Evolutionary conservation across 1,140 invertebrate species (phyloP).

Genomic region (Drosophila albomicans): DNA sequence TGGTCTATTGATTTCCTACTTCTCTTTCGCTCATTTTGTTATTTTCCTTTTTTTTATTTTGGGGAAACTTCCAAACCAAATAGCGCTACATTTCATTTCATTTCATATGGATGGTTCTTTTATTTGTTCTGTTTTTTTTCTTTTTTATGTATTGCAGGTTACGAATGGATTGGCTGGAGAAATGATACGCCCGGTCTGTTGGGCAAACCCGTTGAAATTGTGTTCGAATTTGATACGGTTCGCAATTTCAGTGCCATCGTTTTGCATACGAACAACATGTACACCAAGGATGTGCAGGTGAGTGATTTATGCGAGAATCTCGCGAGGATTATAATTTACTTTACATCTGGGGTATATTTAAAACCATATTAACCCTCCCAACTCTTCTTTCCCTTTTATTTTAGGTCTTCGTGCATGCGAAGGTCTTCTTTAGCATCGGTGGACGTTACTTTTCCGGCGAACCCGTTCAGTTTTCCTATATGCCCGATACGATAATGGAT

Average conservation of each 20-base stretch:
- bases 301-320: slow-evolving; percentile 39
- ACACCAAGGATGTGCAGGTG: slow-evolving; percentile 89
- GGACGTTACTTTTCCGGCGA: slow-evolving; percentile 89
- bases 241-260: slow-evolving; percentile 92
- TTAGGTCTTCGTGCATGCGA: slow-evolving; percentile 89
- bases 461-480: slow-evolving; percentile 88
- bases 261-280: slow-evolving; percentile 91
- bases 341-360: not conserved
- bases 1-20: slow-evolving; percentile 68
- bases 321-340: not conserved
- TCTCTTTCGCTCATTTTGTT: not conserved
- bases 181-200: slow-evolving; percentile 87
- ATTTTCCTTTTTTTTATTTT: not conserved
- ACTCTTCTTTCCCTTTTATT: not conserved
- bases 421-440: slow-evolving; percentile 91
- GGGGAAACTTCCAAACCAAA: slow-evolving; percentile 33
- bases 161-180: slow-evolving; percentile 96
- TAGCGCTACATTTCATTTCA: slow-evolving; percentile 42
- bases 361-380: not conserved
- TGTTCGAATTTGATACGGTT: slow-evolving; percentile 92
- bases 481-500: slow-evolving; percentile 92
- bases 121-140: not conserved
- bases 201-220: slow-evolving; percentile 88
- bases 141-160: slow-evolving; percentile 86
- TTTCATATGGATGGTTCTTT: slow-evolving; percentile 55